Evolutionary conservation across 2,797 vertebrate species (phyloP), one percentile per base, ranked within the genome.

Genomic region (Phyllotis vaccarum): DNA sequence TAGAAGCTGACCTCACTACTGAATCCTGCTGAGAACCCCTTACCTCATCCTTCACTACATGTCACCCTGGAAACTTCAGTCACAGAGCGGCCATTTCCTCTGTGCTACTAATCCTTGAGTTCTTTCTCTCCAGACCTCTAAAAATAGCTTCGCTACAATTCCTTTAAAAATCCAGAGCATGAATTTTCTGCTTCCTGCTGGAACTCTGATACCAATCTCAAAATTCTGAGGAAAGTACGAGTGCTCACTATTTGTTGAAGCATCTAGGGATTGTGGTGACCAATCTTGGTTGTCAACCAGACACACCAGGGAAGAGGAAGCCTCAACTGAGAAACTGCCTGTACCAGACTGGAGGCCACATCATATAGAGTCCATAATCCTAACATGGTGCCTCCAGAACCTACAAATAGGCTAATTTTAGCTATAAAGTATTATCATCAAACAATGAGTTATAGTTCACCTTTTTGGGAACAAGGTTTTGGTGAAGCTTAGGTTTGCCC

Each of bases 211-310:
- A 66, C 19, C 58, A 82, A 72, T 86, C 81, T 72, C 88, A 64
- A 91, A 86, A 90, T 86, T 89, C 16, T 43, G 72, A 94, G 70
- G 79, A 52, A 9, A 86, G 37, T 52, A 90, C 6, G 34, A 24
- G 37, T 66, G 8, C 58, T 86, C 93, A 37, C 56, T 80, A 37
- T 56, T 24, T 21, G 86, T 22, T 86, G n/a, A 56, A 86, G 49
- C 22, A 91, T 52, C 6, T 52, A 78, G 31, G 13, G 54, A 91
- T 72, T 27, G 27, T 82, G 9, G 43, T 21, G 22, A 43, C 37
- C 31, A 62, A 62, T 82, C 34, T 54, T 24, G 78, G 34, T 37
- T 56, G 78, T 56, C 37, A 82, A 19, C 78, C 34, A 49, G 54
- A 60, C 85, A 24, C 29, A 12, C 66, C 22, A 62, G 80, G 37